Conservation (phyloP, 2,888 invertebrate species). For the Ptychoptera contaminata region DNA sequence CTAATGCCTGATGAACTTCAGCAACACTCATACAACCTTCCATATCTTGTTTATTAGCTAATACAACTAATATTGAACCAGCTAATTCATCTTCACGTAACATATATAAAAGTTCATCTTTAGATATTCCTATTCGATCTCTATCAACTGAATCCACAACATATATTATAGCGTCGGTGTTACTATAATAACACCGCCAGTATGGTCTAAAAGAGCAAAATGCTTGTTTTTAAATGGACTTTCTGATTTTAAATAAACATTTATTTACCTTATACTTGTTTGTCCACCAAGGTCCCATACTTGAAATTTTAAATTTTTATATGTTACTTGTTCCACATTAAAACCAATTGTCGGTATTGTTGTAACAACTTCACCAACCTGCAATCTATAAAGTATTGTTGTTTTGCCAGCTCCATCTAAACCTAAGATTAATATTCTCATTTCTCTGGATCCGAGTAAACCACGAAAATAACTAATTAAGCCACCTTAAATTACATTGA, state of each 20-base stretch:
- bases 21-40: conserved; percentile 93
- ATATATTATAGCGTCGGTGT: conserved; percentile 99
- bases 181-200: conserved; percentile 99
- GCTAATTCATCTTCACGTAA: conserved; percentile 94
- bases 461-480: conserved; percentile 92
- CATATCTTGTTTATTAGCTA: conserved; percentile 99
- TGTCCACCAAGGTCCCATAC: conserved; percentile 99
- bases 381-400: conserved; percentile 92
- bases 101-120: conserved; percentile 96
- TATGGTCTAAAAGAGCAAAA: conserved; percentile 62
- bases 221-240: neutral
- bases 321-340: conserved; percentile 98
- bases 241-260: neutral
- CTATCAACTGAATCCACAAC: conserved; percentile 98
- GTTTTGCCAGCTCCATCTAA: conserved; percentile 99
- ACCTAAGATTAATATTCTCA: conserved; percentile 94
- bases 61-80: conserved; percentile 86
- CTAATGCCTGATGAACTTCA: conserved; percentile 92
- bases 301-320: conserved; percentile 98
- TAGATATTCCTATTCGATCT: conserved; percentile 97
- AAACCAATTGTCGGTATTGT: conserved; percentile 97
- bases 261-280: conserved; percentile 88
- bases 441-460: conserved; percentile 90
- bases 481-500: conserved; percentile 52
- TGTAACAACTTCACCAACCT: conserved; percentile 97